Evolutionary conservation across 2,113 vertebrate genomes (phyloP).

Genomic region (Phalacrocorax aristotelis): DNA sequence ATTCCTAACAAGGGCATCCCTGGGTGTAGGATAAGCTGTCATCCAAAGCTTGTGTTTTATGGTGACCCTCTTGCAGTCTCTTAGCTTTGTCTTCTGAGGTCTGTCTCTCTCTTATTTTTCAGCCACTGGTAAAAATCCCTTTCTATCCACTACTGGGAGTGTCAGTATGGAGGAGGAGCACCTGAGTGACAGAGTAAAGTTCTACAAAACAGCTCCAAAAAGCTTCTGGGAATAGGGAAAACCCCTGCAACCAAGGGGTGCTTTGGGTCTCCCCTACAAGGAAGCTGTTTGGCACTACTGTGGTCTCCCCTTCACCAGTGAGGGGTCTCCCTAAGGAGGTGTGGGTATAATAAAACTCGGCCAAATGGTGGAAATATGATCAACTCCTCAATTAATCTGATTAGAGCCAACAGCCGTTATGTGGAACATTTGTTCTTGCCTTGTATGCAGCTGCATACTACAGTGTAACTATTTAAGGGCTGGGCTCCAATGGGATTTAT

Average conservation of each 20-base stretch:
- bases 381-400: constrained; percentile 32
- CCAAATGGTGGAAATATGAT: constrained; percentile 69
- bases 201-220: background rate
- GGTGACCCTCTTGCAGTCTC: background rate
- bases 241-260: background rate
- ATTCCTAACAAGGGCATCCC: background rate
- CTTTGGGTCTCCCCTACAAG: background rate
- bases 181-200: background rate
- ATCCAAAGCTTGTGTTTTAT: background rate
- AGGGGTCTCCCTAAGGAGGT: constrained; percentile 4
- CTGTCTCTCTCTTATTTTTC: background rate
- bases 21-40: background rate
- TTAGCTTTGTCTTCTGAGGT: background rate
- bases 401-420: constrained; percentile 46
- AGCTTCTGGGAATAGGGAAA: background rate
- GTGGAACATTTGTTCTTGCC: constrained; percentile 65
- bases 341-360: constrained; percentile 64
- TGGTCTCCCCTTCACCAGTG: background rate
- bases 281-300: background rate
- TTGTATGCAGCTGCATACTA: constrained; percentile 22
- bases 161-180: background rate
- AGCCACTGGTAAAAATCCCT: background rate
- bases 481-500: constrained; percentile 51
- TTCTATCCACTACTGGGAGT: background rate
- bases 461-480: constrained; percentile 68